Evolutionary conservation across 1,140 invertebrate genomes (phyloP).

Genomic region (Frieseomelitta varia): DNA sequence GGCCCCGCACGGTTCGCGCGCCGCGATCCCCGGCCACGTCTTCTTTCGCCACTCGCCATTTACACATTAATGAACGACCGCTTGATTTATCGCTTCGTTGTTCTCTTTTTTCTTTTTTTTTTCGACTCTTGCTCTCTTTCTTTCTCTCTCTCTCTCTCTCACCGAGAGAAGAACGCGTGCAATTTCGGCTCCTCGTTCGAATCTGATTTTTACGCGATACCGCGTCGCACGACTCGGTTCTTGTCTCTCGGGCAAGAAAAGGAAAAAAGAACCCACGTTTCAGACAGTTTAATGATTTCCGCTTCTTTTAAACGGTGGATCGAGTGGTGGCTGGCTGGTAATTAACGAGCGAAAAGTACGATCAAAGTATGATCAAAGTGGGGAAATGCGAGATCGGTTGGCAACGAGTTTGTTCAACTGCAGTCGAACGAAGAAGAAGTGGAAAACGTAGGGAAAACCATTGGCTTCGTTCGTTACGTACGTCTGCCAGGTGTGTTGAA

Average conservation of each 20-base stretch:
- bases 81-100: constrained; percentile 30
- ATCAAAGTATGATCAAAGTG: neutral
- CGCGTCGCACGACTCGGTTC: neutral
- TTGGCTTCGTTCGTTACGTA: neutral
- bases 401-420: neutral
- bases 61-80: constrained; percentile 40
- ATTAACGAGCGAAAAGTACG: neutral
- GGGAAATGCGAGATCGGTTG: too few relatives aligned
- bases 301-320: neutral
- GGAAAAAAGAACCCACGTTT: neutral
- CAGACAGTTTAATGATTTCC: neutral
- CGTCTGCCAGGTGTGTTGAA: neutral
- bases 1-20: neutral
- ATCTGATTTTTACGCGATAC: neutral
- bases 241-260: neutral
- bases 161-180: neutral
- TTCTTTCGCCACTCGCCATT: constrained; percentile 38
- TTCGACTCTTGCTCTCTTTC: neutral
- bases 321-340: neutral
- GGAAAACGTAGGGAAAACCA: neutral
- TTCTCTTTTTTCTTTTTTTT: neutral
- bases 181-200: neutral
- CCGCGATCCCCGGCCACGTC: neutral
- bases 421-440: neutral
- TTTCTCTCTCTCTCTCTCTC: too few relatives aligned